Evolutionary conservation across 1,140 invertebrate species (phyloP).

Genomic region (Spodoptera litura): DNA sequence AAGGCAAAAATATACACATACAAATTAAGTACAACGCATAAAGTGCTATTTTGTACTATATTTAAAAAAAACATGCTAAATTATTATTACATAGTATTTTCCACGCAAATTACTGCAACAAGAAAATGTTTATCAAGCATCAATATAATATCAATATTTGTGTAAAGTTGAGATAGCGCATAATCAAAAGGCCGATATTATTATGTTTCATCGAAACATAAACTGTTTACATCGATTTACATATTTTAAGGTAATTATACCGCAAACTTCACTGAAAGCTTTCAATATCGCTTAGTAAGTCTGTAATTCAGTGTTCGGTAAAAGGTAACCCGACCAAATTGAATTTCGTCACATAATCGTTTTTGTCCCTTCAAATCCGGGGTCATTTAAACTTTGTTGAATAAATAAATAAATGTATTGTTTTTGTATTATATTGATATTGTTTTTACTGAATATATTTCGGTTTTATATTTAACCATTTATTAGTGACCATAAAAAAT

Average conservation of each 20-base stretch:
- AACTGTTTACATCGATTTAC: constrained; percentile 31
- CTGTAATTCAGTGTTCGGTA: constrained; percentile 24
- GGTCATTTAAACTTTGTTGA: constrained; percentile 34
- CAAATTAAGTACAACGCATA: too few relatives aligned
- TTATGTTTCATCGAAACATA: constrained; percentile 14
- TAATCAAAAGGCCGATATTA: background rate
- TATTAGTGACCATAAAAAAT: too few relatives aligned
- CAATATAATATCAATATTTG: too few relatives aligned
- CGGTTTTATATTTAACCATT: too few relatives aligned
- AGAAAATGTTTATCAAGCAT: too few relatives aligned
- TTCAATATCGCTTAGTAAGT: constrained; percentile 33
- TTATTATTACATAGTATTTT: too few relatives aligned
- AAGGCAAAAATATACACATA: too few relatives aligned
- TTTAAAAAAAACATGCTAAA: too few relatives aligned
- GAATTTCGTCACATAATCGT: constrained; percentile 36
- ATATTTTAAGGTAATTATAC: constrained; percentile 39
- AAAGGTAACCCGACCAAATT: constrained; percentile 26
- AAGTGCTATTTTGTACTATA: too few relatives aligned
- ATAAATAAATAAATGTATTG: background rate
- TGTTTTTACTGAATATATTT: background rate
- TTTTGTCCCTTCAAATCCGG: constrained; percentile 5
- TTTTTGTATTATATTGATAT: background rate
- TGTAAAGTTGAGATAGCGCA: background rate
- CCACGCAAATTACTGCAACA: too few relatives aligned
- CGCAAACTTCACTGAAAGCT: constrained; percentile 27